Evolutionary conservation across 2,113 vertebrate genomes (phyloP).

Genomic region (Sterna hirundo): DNA sequence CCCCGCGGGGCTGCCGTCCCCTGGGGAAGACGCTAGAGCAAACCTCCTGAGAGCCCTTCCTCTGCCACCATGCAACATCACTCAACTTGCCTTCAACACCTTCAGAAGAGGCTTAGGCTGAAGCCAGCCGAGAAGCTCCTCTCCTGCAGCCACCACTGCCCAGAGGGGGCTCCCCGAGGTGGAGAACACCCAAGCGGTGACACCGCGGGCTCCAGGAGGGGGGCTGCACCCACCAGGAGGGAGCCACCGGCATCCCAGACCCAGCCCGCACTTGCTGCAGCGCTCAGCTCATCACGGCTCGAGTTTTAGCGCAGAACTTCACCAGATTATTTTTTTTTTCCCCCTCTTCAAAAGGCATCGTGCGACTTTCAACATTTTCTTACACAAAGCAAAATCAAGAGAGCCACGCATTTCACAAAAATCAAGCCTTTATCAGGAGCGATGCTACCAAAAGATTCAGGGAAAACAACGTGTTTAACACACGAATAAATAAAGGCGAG

Average conservation of each 20-base stretch:
- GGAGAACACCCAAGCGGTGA: rapidly evolving
- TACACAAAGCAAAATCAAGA: not conserved
- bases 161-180: not conserved
- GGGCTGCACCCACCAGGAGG: not conserved
- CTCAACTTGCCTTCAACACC: not conserved
- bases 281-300: rapidly evolving
- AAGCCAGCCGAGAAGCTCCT: not conserved
- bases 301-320: not conserved
- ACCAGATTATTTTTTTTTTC: no score
- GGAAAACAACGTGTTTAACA: not conserved
- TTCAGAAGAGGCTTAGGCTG: not conserved
- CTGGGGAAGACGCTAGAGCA: not conserved
- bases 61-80: not conserved
- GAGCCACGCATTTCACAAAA: not conserved
- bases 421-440: not conserved
- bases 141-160: not conserved
- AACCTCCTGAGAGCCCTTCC: not conserved
- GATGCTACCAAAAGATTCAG: not conserved
- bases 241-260: not conserved
- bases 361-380: not conserved
- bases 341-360: not conserved
- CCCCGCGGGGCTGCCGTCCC: not conserved
- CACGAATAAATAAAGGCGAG: not conserved
- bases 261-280: not conserved
- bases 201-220: not conserved